Conservation (phyloP, 2,888 invertebrate genomes). For the Ormyrus labotus region DNA sequence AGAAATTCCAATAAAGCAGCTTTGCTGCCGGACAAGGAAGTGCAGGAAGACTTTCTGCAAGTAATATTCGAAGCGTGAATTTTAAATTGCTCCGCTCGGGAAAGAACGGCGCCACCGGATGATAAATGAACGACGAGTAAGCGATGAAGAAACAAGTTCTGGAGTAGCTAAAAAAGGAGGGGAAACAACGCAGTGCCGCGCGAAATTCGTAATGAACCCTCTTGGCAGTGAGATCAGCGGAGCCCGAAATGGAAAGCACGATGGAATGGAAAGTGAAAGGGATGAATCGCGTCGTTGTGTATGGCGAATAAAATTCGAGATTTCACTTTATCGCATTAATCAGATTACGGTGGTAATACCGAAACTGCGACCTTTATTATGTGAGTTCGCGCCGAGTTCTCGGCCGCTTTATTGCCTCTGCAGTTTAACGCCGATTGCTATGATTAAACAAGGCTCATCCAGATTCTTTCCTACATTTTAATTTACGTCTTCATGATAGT, state of each 20-base stretch:
- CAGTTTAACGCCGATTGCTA: conserved; percentile 8
- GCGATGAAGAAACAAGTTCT: conserved; percentile 20
- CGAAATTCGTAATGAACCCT: conserved; percentile 46
- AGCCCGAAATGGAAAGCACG: conserved; percentile 64
- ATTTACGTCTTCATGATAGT: neutral
- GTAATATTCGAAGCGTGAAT: conserved; percentile 13
- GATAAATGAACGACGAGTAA: conserved; percentile 23
- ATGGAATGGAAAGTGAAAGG: conserved; percentile 66
- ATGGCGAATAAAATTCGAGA: conserved; percentile 50
- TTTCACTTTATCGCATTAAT: conserved; percentile 40
- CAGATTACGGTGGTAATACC: conserved; percentile 14
- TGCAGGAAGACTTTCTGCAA: conserved; percentile 2
- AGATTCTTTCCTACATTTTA: neutral
- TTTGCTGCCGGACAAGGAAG: conserved; percentile 18
- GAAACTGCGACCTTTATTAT: conserved; percentile 25
- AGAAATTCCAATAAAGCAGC: conserved; percentile 17
- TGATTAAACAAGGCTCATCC: neutral
- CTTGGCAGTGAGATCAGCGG: conserved; percentile 50
- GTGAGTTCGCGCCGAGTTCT: neutral
- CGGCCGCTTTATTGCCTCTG: conserved; percentile 16
- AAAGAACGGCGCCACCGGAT: conserved; percentile 1
- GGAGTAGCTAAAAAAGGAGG: neutral
- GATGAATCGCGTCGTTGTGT: conserved; percentile 47
- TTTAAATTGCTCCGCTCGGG: conserved; percentile 23
- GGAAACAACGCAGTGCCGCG: conserved; percentile 20